Conservation (phyloP, 53 echinoderm and acorn worm genomes). For the Hippasteria phrygiana region DNA sequence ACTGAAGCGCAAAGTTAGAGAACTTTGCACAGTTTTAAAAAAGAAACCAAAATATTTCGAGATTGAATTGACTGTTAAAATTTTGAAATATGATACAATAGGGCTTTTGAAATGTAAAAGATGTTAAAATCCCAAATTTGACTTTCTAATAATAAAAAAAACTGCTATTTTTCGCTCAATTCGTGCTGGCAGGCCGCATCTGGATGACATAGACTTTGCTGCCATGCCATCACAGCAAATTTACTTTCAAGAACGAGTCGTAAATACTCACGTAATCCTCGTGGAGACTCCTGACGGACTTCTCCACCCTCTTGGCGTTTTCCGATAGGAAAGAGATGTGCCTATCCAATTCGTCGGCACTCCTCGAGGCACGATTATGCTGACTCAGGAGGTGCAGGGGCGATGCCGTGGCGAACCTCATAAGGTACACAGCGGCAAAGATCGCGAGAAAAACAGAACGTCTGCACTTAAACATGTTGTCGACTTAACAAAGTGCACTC, state of each 20-base stretch:
- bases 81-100: too few species aligned
- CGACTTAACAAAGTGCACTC: too few species aligned
- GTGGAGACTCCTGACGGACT: neutral
- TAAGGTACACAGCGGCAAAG: neutral
- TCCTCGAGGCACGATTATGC: neutral
- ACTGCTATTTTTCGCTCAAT: too few species aligned
- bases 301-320: neutral
- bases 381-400: neutral
- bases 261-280: neutral
- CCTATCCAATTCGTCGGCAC: neutral
- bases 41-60: too few species aligned
- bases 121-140: too few species aligned
- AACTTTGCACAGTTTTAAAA: too few species aligned
- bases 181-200: too few species aligned
- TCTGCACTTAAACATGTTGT: neutral
- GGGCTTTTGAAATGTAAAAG: too few species aligned
- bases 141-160: too few species aligned
- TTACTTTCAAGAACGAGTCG: neutral
- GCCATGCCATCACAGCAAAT: neutral
- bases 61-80: too few species aligned
- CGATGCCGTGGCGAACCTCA: neutral
- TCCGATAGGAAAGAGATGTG: neutral
- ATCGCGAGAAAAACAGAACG: neutral
- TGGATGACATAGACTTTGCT: neutral
- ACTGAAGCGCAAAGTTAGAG: too few species aligned